Evolutionary conservation across 2,797 vertebrate species (phyloP), one percentile per base, ranked within the genome.

Genomic region (Protonibea diacanthus): DNA sequence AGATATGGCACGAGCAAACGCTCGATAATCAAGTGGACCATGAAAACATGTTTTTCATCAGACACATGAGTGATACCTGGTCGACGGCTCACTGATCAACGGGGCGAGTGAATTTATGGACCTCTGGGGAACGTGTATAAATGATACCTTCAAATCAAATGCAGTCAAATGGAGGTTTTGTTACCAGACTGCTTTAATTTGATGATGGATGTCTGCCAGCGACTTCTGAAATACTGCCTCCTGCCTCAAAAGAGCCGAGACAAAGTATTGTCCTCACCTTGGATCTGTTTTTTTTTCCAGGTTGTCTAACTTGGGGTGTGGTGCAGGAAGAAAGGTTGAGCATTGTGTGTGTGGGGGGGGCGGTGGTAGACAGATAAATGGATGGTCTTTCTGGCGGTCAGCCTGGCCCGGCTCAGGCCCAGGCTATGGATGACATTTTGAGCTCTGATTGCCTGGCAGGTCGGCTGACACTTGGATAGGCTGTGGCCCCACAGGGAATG

Each of bases 391-490:
- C 61, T 79, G 52, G 72, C 20, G n/a, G n/a, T 75, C 73, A 83
- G 82, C 70, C 88, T 63, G 58, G 65, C 58, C 80, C 45, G 84
- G 72, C 71, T 38, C 64, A 57, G 86, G 83, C 86, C 82, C 76
- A 49, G 82, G 74, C 81, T 81, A 53, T 60, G 60, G 81, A 71
- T 91, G 91, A 93, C 90, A 92, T 90, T 94, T 93, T 90, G 86
- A 86, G 82, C 88, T 90, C 70, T 90, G 87, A 90, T 92, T 89
- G 91, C 87, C 90, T 84, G 83, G 85, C 86, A 85, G 91, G 89
- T 87, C 68, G 33, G 66, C 85, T 89, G 85, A 91, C 91, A 87
- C 84, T 81, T 33, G 84, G 84, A 92, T 84, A 74, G 89, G 77
- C 66, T 87, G 85, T 79, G 63, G 82, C 81, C 82, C 91, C 86